Evolutionary conservation across 1,140 invertebrate genomes (phyloP).

Genomic region (Drosophila baimaii): DNA sequence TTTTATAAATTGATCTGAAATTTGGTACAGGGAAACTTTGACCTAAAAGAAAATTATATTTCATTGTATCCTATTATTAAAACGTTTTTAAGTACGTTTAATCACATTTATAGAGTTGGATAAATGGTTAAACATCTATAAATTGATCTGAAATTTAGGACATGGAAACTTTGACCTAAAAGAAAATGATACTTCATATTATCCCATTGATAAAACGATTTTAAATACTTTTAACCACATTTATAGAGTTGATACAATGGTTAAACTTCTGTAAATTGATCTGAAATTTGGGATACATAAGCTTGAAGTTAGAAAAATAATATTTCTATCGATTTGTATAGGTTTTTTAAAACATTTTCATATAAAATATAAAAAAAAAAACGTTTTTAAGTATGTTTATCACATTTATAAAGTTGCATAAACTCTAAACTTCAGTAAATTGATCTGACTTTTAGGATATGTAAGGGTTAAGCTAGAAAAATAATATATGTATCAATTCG

Average conservation of each 20-base stretch:
- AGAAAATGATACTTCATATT: not conserved
- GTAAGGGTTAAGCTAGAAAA: no score
- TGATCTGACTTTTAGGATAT: no score
- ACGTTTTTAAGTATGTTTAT: no score
- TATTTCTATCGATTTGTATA: no score
- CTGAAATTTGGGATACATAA: not conserved
- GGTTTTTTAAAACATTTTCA: not conserved
- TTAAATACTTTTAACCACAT: no score
- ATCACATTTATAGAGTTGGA: not conserved
- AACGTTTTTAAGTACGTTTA: not conserved
- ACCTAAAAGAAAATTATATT: no score
- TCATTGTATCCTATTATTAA: not conserved
- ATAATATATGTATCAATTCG: no score
- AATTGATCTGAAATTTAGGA: not conserved
- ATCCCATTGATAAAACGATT: not conserved
- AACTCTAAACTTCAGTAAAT: no score
- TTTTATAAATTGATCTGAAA: not conserved
- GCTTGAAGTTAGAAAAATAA: not conserved
- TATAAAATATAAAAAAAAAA: no score
- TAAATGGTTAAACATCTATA: not conserved
- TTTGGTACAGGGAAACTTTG: no score
- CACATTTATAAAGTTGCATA: no score
- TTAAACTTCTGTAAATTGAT: not conserved
- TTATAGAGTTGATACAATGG: not conserved
- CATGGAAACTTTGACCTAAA: not conserved